phyloP scores from a whole-genome alignment of 2,888 invertebrate species.

The Artemia sinica region DNA sequence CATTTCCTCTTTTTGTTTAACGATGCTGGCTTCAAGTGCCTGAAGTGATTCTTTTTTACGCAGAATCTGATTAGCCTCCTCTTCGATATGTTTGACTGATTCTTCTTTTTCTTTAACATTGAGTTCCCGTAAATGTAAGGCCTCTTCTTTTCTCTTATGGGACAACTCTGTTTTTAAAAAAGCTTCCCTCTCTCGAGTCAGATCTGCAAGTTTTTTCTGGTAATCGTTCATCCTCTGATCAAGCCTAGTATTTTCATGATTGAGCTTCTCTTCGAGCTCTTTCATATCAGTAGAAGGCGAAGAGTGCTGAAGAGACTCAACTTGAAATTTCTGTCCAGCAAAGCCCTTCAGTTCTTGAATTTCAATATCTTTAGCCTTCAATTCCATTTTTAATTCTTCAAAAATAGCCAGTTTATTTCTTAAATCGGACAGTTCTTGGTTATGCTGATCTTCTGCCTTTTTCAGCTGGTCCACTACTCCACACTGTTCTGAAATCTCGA shows the following conservation, averaged over 20 bases:
- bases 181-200: background rate
- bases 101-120: background rate
- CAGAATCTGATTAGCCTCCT: background rate
- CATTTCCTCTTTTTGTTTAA: background rate
- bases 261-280: background rate
- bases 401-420: background rate
- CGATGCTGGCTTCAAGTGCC: background rate
- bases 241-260: background rate
- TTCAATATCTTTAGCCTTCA: background rate
- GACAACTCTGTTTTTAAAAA: conserved; percentile 2
- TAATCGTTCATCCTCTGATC: background rate
- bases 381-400: conserved; percentile 1
- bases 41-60: background rate
- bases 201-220: conserved; percentile 7
- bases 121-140: background rate
- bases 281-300: background rate
- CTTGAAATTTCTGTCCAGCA: background rate
- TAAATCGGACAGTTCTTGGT: background rate
- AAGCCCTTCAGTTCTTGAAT: background rate
- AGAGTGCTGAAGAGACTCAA: background rate
- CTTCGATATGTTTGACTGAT: background rate
- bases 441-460: background rate
- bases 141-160: background rate
- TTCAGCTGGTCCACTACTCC: background rate
- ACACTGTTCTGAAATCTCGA: background rate